A percentile compares a stretch with the other conserved stretches of the same genome.
These are phyloP conservation scores for Eremobia ochroleuca DNA, from an alignment of 2,888 invertebrate genomes.

Conservation along the genomic window DNA sequence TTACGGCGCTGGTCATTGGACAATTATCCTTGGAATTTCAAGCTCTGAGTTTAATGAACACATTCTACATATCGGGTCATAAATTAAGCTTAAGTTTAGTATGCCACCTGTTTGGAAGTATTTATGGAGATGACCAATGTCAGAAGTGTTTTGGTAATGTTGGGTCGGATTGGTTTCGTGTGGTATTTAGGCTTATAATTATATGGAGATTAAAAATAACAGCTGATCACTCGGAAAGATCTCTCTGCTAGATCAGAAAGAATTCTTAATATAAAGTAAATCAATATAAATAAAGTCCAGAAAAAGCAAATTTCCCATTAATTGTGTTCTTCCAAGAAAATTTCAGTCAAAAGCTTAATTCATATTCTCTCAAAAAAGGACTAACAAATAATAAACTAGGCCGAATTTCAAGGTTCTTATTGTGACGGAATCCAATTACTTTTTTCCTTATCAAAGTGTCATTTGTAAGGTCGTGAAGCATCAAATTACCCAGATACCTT, in stretches of 20 bases:
- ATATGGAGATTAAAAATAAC: neutral
- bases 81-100: constrained; percentile 6
- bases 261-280: neutral
- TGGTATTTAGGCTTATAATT: neutral
- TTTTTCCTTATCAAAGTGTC: constrained; percentile 53
- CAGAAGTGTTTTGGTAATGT: neutral
- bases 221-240: neutral
- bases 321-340: constrained; percentile 5
- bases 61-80: constrained; percentile 22
- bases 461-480: constrained; percentile 47
- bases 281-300: neutral
- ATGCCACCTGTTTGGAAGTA: constrained; percentile 9
- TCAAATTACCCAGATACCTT: constrained; percentile 62
- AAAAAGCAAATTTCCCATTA: neutral
- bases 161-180: neutral
- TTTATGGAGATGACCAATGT: constrained; percentile 27
- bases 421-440: constrained; percentile 58
- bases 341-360: neutral
- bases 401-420: constrained; percentile 32
- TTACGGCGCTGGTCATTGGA: neutral
- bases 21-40: constrained; percentile 33
- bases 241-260: neutral
- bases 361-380: constrained; percentile 4
- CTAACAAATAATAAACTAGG: constrained; percentile 29
- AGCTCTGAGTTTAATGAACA: constrained; percentile 16